These are phyloP conservation scores for Heliocidaris tuberculata DNA, from an alignment of 35 echinoderm and acorn worm genomes.

Conservation along the genomic window DNA sequence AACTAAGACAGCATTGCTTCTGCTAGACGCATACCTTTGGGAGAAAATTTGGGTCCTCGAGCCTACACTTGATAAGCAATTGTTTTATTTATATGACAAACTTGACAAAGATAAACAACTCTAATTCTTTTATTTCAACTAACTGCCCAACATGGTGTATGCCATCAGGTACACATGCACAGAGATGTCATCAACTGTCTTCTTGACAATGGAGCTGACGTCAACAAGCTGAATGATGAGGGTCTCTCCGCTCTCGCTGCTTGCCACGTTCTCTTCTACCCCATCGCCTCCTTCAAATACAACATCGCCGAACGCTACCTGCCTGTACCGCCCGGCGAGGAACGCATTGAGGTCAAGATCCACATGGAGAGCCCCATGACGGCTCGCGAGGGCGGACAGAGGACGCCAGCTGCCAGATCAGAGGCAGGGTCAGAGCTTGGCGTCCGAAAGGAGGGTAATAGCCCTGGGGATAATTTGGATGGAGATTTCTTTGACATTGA, in stretches of 20 bases:
- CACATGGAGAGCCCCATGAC: neutral
- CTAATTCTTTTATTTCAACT: too few species aligned
- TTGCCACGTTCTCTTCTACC: conserved; percentile 94
- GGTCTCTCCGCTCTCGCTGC: conserved; percentile 91
- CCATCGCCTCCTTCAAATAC: conserved; percentile 82
- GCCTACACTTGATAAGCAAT: too few species aligned
- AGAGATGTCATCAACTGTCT: conserved; percentile 83
- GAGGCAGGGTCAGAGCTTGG: neutral
- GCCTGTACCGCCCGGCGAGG: conserved; percentile 56
- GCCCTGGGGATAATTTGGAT: neutral
- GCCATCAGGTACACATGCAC: conserved; percentile 87
- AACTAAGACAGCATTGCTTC: too few species aligned
- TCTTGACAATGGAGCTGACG: conserved; percentile 93
- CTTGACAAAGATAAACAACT: too few species aligned
- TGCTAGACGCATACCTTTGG: too few species aligned
- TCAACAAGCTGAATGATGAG: conserved; percentile 94
- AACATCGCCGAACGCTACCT: conserved; percentile 96
- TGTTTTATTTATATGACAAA: too few species aligned
- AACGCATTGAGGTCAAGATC: neutral
- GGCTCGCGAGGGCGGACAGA: neutral
- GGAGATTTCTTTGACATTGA: conserved; percentile 23
- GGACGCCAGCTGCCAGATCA: neutral
- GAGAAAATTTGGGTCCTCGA: too few species aligned
- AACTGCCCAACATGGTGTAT: too few species aligned
- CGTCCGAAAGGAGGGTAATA: neutral